Evolutionary conservation across 1,140 invertebrate species (phyloP).

Genomic region (Lasioglossum albipes): DNA sequence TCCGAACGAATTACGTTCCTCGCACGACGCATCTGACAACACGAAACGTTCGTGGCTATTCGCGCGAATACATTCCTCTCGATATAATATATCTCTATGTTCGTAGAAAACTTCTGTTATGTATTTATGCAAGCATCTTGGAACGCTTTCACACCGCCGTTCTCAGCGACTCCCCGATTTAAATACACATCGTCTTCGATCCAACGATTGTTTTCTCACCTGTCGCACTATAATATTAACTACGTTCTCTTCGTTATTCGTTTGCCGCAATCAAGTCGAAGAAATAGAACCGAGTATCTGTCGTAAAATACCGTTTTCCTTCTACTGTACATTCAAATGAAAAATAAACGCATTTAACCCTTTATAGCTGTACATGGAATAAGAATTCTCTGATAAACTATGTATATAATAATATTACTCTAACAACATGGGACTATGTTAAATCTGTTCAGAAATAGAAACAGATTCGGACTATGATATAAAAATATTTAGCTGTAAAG

Average conservation of each 20-base stretch:
- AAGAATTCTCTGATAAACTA: conserved; percentile 27
- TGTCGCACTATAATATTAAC: not conserved
- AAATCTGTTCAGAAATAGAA: conserved; percentile 24
- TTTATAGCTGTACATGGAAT: conserved; percentile 16
- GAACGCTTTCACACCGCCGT: conserved; percentile 6
- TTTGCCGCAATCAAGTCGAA: conserved; percentile 11
- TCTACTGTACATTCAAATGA: conserved; percentile 3
- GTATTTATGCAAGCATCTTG: conserved; percentile 19
- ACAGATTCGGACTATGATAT: conserved; percentile 26
- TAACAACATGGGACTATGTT: conserved; percentile 23
- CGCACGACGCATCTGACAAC: conserved; percentile 5
- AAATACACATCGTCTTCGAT: conserved; percentile 9
- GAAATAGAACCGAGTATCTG: not conserved
- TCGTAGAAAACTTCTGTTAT: conserved; percentile 33
- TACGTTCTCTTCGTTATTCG: not conserved
- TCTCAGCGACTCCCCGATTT: not conserved
- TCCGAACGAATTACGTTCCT: not conserved
- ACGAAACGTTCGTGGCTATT: conserved; percentile 2
- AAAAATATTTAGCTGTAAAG: conserved; percentile 35
- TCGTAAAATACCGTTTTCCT: conserved; percentile 13
- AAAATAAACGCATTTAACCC: conserved; percentile 17
- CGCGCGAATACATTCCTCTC: conserved; percentile 7
- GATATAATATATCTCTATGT: conserved; percentile 24
- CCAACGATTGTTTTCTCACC: not conserved
- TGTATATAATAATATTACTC: conserved; percentile 29